These are phyloP conservation scores for Diarsia dahlii DNA, from an alignment of 2,888 invertebrate species.

Conservation along the genomic window DNA sequence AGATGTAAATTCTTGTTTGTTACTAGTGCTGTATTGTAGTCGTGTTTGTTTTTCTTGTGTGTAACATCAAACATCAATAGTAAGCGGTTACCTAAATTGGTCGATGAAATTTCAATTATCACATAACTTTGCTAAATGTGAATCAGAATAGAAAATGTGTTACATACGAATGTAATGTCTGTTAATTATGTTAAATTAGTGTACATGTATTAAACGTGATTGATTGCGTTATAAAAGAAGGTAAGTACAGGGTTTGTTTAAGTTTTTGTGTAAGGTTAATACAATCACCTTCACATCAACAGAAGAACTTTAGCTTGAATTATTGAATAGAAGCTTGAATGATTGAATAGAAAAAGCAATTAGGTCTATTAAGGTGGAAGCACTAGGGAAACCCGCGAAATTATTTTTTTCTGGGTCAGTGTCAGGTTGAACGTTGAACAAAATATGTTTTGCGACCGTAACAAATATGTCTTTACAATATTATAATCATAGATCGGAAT, in stretches of 20 bases:
- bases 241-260: not conserved
- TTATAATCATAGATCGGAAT: too few relatives aligned
- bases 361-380: not conserved
- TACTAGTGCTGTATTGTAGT: slow-evolving; percentile 6
- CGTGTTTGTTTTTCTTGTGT: slow-evolving; percentile 39
- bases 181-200: slow-evolving; percentile 43
- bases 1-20: slow-evolving; percentile 32
- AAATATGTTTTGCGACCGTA: too few relatives aligned
- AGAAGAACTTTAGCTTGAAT: not conserved
- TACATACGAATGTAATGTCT: slow-evolving; percentile 41
- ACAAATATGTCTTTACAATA: too few relatives aligned
- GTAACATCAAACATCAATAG: slow-evolving; percentile 36
- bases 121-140: slow-evolving; percentile 54
- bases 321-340: too few relatives aligned
- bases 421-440: too few relatives aligned
- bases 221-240: slow-evolving; percentile 25
- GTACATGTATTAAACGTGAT: slow-evolving; percentile 11
- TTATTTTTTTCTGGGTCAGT: too few relatives aligned
- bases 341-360: not conserved
- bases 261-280: not conserved
- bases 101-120: slow-evolving; percentile 58
- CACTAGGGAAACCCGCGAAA: too few relatives aligned
- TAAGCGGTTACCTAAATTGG: slow-evolving; percentile 57
- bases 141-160: slow-evolving; percentile 62
- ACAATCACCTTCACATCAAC: not conserved